These are phyloP conservation scores for Pollenia labialis DNA, from an alignment of 2,888 invertebrate genomes.

Conservation along the genomic window DNA sequence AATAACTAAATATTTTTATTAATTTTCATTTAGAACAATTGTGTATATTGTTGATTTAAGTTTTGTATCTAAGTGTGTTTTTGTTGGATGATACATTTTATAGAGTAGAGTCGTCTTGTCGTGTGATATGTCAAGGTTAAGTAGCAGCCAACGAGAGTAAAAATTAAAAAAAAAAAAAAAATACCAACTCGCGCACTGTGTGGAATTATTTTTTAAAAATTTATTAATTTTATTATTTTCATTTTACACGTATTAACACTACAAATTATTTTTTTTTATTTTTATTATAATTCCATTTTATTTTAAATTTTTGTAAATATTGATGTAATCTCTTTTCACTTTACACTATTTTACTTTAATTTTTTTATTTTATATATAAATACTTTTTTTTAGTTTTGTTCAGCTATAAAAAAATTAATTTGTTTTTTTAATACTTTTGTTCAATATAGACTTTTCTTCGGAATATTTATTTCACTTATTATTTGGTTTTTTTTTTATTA, in stretches of 20 bases:
- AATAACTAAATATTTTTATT: neutral
- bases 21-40: conserved; percentile 31
- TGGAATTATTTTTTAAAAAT: conserved; percentile 24
- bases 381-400: conserved; percentile 18
- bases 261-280: conserved; percentile 11
- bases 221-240: conserved; percentile 27
- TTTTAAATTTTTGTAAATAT: conserved; percentile 14
- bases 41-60: conserved; percentile 57
- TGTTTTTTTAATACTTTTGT: conserved; percentile 17
- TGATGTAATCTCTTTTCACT: conserved; percentile 18
- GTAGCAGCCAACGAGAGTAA: conserved; percentile 73
- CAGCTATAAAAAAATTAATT: neutral
- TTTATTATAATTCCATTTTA: conserved; percentile 6
- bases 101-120: conserved; percentile 74
- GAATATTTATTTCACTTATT: neutral
- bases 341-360: neutral
- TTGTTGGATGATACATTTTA: conserved; percentile 64
- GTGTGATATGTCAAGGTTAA: conserved; percentile 80
- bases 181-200: conserved; percentile 52
- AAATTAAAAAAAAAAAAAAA: conserved; percentile 57
- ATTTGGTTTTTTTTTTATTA: conserved; percentile 29
- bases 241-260: conserved; percentile 16
- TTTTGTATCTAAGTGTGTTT: conserved; percentile 58
- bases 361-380: neutral
- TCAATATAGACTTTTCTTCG: neutral